phyloP scores from a whole-genome alignment of 2,888 invertebrate genomes.

The Acronicta alni region DNA sequence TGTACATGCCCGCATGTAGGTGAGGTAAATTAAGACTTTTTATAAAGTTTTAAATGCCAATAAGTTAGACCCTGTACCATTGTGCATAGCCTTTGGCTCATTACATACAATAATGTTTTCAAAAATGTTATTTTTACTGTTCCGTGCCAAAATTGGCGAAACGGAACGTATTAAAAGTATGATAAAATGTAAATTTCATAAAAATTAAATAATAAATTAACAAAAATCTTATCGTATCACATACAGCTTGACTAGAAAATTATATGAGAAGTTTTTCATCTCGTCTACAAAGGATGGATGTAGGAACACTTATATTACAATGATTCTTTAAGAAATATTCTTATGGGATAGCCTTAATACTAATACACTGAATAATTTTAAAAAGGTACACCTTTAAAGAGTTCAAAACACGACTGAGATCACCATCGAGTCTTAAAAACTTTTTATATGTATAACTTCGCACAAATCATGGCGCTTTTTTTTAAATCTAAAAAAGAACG shows the following conservation, averaged over 20 bases:
- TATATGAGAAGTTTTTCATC: background rate
- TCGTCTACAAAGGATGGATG: background rate
- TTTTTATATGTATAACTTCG: too few relatives aligned
- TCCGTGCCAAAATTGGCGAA: background rate
- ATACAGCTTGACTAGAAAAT: slow-evolving; percentile 1
- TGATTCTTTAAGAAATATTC: background rate
- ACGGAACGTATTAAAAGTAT: background rate
- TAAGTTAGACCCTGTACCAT: background rate
- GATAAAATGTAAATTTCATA: background rate
- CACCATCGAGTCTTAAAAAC: background rate
- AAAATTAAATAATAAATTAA: background rate
- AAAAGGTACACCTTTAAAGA: background rate
- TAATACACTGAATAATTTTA: background rate
- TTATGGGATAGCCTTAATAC: background rate
- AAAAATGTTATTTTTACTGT: background rate
- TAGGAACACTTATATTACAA: background rate
- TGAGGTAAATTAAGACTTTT: background rate
- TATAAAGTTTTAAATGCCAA: background rate
- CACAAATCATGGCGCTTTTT: too few relatives aligned
- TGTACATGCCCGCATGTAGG: too few relatives aligned
- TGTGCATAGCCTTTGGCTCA: background rate
- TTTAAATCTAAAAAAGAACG: too few relatives aligned
- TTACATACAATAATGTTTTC: background rate
- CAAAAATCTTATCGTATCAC: background rate
- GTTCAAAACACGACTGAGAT: background rate